Base-by-base conservation (phyloP, 2,113 vertebrate species). In the Pituophis catenifer region DNA sequence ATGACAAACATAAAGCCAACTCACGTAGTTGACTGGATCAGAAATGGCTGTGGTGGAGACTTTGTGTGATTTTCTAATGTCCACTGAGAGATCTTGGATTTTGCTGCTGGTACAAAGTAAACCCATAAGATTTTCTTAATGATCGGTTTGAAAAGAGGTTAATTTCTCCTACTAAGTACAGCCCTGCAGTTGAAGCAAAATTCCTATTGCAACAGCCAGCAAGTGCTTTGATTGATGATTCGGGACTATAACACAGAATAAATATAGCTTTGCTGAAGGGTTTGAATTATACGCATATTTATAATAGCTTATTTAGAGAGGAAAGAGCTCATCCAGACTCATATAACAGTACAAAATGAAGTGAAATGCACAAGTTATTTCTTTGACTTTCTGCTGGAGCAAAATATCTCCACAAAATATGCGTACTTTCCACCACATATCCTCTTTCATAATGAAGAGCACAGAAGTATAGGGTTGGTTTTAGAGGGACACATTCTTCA, bases 381-480 rank as follows among this genome's bases (percentile, higher is more conserved):
- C 38, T 23, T 93, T 91, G 58, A 75, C 62, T 94, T 95, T 59
- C 1, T 59, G 55, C 65, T 89, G 93, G 93, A 96, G 55, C 81
- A 95, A 95, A 94, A 23, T 70, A n/a, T 52, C 59, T 94, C 86
- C 94, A 93, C 94, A 95, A 96, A 91, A 92, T 21, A 8, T 11
- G 93, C 0, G 0, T 90, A 90, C 21, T 92, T 96, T 93, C 95
- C 86, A 93, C 88, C 92, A 89, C 7, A 0, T 91, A 50, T 94
- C 55, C 0, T 96, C 53, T 96, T 90, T 53, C 89, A 70, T 90
- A 95, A 94, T 65, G 48, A 88, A 65, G 9, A 96, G 92, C 1
- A 2, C n/a, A 89, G 52, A 57, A 95, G 94, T 97, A 55, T 95
- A 88, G 57, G 92, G 93, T 91, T 92, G 93, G 33, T 57, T 92